Evolutionary conservation across 2,113 vertebrate species (phyloP).

Genomic region (Pycnonotus jocosus): DNA sequence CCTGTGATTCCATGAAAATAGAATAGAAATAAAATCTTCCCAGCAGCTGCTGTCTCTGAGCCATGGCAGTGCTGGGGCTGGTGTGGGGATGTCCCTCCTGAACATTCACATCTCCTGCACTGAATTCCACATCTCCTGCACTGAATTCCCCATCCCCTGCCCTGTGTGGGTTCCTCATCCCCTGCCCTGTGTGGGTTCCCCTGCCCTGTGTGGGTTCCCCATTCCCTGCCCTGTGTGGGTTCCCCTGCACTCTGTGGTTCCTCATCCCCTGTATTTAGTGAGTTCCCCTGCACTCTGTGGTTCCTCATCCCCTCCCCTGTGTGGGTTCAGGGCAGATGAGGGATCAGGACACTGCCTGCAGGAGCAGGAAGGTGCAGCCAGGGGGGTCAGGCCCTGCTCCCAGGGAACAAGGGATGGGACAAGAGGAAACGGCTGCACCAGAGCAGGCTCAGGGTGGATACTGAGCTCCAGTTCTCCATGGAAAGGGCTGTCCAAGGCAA

Average conservation of each 20-base stretch:
- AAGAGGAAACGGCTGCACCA: too few species aligned
- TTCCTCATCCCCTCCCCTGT: not conserved
- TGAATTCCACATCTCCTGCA: too few species aligned
- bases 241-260: too few species aligned
- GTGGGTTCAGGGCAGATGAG: not conserved
- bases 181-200: too few species aligned
- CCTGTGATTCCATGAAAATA: rapidly evolving
- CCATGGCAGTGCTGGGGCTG: rapidly evolving
- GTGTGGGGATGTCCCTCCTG: rapidly evolving
- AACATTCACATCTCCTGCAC: rapidly evolving
- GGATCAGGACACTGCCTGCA: not conserved
- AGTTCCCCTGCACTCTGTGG: too few species aligned
- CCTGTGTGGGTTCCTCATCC: not conserved
- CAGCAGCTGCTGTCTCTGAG: not conserved
- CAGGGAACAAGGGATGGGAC: not conserved
- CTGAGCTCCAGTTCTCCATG: not conserved
- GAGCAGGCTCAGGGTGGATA: not conserved
- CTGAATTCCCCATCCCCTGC: not conserved
- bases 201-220: too few species aligned
- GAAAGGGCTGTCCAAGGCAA: not conserved
- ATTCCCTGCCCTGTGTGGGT: too few species aligned
- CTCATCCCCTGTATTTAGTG: not conserved
- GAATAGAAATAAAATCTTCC: not conserved
- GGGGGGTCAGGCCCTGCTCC: not conserved
- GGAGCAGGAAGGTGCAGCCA: too few species aligned